Conservation (phyloP, 2,113 vertebrate genomes). For the Parus major region DNA sequence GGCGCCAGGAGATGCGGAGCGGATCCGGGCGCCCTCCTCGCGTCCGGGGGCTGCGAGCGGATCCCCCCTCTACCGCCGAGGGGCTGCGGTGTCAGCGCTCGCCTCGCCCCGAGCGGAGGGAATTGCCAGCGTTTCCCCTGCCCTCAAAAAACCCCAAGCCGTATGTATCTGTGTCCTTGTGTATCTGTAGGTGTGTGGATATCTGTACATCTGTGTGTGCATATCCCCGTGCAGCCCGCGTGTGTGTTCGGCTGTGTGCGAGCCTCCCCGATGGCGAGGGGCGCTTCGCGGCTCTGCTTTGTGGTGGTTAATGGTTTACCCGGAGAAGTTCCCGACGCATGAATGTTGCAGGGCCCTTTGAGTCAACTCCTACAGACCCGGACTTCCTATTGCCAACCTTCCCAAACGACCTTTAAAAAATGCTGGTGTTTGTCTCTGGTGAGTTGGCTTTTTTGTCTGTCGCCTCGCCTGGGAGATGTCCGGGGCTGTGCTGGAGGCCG, state of each 20-base stretch:
- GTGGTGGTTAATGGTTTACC: conserved; percentile 55
- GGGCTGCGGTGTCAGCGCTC: neutral
- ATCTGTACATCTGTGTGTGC: neutral
- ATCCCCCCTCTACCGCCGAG: neutral
- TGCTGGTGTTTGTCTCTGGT: neutral
- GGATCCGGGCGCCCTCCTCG: neutral
- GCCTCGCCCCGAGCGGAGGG: neutral
- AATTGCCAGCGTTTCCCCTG: neutral
- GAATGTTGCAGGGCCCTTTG: neutral
- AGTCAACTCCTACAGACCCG: neutral
- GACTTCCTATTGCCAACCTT: neutral
- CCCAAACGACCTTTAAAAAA: neutral
- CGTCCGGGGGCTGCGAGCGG: neutral
- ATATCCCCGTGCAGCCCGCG: neutral
- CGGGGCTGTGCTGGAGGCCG: neutral
- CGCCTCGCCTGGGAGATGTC: neutral
- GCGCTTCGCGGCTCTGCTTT: neutral
- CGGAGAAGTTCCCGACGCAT: conserved; percentile 13
- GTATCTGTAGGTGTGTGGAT: accelerated
- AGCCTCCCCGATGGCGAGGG: neutral
- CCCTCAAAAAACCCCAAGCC: neutral
- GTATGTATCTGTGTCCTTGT: neutral
- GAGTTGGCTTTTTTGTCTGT: neutral
- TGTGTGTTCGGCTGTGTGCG: neutral
- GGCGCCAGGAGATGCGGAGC: neutral